Evolutionary conservation across 2,888 invertebrate species (phyloP).

Genomic region (Allygus modestus): DNA sequence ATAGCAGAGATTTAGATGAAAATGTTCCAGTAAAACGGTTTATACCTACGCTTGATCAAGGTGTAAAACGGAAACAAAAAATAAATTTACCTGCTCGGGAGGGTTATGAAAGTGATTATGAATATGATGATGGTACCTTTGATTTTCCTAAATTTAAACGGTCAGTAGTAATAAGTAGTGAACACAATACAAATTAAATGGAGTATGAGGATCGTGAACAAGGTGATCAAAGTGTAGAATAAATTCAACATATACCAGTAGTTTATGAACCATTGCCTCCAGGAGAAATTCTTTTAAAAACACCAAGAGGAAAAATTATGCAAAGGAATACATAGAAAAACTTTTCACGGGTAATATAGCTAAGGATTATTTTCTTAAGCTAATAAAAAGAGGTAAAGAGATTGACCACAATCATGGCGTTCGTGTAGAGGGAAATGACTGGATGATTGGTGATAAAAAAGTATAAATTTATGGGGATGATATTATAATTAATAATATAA

Average conservation of each 20-base stretch:
- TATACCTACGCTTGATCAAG: not conserved
- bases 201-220: not conserved
- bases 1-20: not conserved
- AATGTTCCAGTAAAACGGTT: not conserved
- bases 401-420: constrained; percentile 13
- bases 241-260: not conserved
- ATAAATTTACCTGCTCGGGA: not conserved
- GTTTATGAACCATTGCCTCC: not conserved
- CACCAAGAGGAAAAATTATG: constrained; percentile 16
- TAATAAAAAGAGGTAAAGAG: not conserved
- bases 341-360: not conserved
- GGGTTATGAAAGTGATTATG: not conserved
- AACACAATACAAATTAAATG: not conserved
- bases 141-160: not conserved
- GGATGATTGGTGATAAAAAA: constrained; percentile 49
- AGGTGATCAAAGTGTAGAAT: not conserved
- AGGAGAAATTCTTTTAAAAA: constrained; percentile 10
- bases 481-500: not conserved
- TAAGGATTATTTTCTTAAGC: constrained; percentile 8
- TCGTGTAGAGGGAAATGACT: not conserved
- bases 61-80: not conserved
- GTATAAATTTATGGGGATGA: constrained; percentile 1
- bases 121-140: not conserved
- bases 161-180: not conserved
- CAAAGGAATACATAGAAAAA: not conserved